Base-by-base conservation (phyloP, 2,888 invertebrate genomes). In the Catonia carolina region DNA sequence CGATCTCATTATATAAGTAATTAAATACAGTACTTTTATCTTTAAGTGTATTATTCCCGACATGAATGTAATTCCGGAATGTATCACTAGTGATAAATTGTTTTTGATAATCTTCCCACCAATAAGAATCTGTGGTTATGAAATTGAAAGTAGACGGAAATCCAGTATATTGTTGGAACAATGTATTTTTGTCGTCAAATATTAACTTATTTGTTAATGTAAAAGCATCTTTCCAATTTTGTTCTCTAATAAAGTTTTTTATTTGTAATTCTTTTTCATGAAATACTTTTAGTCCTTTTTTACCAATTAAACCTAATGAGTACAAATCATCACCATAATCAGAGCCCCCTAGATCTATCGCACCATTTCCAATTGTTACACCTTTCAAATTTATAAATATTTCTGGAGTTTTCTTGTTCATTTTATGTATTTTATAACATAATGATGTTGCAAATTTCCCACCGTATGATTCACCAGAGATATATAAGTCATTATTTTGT, bases 401-500 rank as follows among this genome's bases (percentile, higher is more conserved):
- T n/a, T n/a, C n/a, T n/a, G n/a, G n/a, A n/a, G n/a, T n/a, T 70
- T 82, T 83, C 3, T 75, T 71, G 52, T 75, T 71, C 0, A 84
- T 80, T 6, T 65, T 69, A 7, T 76, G 74, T 55, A 89, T 88
- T 0, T 84, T 81, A 68, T 85, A 82, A 0, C 82, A 80, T 50
- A 89, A 71, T 0, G 91, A 88, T 1, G 94, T 93, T 0, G 83
- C 79, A 68, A 84, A 85, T 69, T 83, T 83, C 1, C 93, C 92
- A 39, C 81, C 91, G 68, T 92, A 92, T 0, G 90, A 91, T 74
- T 95, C 94, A 1, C 95, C 95, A 0, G 89, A 84, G 0, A 91
- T 81, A 74, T 83, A 95, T 70, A 96, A 92, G 45, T 85, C 84
- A 65, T 85, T 85, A 1, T 73, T 68, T 67, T 81, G 81, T 22